A percentile compares a stretch with the other conserved stretches of the same genome.
Evolutionary conservation across 2,888 invertebrate species (phyloP).

Genomic region (Sympetrum striolatum): DNA sequence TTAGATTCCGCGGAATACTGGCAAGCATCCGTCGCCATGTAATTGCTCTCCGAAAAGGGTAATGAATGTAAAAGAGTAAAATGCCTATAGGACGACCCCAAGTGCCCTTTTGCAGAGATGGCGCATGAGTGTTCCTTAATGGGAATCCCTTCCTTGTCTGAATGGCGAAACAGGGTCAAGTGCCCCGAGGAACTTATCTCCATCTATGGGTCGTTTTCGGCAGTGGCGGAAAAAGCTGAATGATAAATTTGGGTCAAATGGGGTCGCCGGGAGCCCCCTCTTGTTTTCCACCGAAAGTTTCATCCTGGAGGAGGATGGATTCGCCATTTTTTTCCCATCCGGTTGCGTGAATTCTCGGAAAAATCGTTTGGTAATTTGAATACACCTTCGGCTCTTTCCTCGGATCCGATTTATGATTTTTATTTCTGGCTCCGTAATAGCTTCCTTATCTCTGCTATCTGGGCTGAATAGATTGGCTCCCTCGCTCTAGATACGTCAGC

Average conservation of each 20-base stretch:
- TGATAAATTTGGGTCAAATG: background rate
- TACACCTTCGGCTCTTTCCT: background rate
- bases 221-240: background rate
- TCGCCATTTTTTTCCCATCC: background rate
- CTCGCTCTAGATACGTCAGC: too few relatives aligned
- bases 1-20: too few relatives aligned
- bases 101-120: background rate
- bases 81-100: background rate
- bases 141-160: background rate
- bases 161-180: background rate
- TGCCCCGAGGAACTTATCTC: background rate
- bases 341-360: background rate
- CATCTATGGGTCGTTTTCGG: background rate
- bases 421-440: background rate
- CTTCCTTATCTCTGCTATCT: too few relatives aligned
- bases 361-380: background rate
- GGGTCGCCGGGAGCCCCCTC: background rate
- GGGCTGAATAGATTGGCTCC: too few relatives aligned
- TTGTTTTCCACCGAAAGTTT: background rate
- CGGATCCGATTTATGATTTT: background rate
- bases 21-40: background rate
- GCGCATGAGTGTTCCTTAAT: background rate
- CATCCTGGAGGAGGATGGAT: background rate
- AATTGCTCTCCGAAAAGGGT: background rate
- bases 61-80: background rate